These are phyloP conservation scores for Magallana nippona DNA, from an alignment of 2,888 invertebrate genomes.

Conservation along the genomic window DNA sequence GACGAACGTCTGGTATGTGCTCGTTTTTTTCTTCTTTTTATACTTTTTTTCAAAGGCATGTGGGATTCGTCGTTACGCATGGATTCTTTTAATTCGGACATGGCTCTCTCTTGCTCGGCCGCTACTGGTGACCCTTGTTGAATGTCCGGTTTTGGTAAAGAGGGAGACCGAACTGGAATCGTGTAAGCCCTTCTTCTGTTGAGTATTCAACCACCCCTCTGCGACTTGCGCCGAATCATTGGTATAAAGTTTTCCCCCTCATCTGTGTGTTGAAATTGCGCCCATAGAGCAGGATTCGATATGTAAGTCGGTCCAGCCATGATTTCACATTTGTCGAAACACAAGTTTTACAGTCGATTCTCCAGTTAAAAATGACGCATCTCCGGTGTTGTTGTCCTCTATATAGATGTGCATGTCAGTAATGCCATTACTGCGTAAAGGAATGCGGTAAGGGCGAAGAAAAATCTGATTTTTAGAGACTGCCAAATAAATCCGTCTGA, in stretches of 20 bases:
- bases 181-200: conserved; percentile 44
- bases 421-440: conserved; percentile 37
- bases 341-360: conserved; percentile 45
- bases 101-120: conserved; percentile 25
- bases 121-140: background rate
- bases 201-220: conserved; percentile 44
- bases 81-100: conserved; percentile 34
- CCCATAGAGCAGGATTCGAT: conserved; percentile 44
- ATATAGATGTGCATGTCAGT: conserved; percentile 47
- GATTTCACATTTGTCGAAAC: conserved; percentile 18
- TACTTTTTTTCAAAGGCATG: conserved; percentile 14
- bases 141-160: conserved; percentile 1
- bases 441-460: conserved; percentile 42
- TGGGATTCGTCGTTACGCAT: conserved; percentile 35
- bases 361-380: conserved; percentile 39
- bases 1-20: conserved; percentile 1
- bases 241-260: conserved; percentile 29
- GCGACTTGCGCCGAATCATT: conserved; percentile 4
- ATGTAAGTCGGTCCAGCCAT: conserved; percentile 37
- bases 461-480: conserved; percentile 34
- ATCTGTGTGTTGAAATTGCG: conserved; percentile 37
- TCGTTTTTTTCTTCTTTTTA: conserved; percentile 7
- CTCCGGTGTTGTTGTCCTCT: conserved; percentile 35
- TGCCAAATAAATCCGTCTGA: conserved; percentile 41
- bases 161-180: conserved; percentile 45